These are phyloP conservation scores for Phainopepla nitens DNA, from an alignment of 2,113 vertebrate species.

Conservation along the genomic window DNA sequence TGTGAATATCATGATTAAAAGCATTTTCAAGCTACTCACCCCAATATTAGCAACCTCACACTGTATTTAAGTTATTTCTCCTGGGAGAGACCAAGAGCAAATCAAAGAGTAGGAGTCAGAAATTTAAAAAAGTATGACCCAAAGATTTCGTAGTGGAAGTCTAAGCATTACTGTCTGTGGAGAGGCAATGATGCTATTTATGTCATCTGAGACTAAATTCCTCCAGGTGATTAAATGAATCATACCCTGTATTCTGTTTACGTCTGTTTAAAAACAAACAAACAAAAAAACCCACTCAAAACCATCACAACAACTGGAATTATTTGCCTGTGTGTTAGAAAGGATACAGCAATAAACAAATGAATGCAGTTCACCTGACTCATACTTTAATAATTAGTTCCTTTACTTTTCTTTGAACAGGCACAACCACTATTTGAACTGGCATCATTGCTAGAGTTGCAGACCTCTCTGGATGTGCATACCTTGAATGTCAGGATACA, in stretches of 20 bases:
- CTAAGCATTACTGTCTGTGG: neutral
- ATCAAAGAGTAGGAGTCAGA: neutral
- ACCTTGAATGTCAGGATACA: slow-evolving; percentile 63
- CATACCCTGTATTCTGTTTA: neutral
- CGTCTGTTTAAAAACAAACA: neutral
- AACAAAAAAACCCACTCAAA: neutral
- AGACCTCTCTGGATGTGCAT: neutral
- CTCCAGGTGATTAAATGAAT: neutral
- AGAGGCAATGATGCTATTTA: neutral
- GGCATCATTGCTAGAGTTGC: neutral
- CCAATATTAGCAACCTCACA: neutral
- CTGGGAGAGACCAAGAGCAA: neutral
- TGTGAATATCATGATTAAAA: neutral
- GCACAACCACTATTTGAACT: neutral
- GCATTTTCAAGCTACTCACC: neutral
- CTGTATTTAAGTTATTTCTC: neutral
- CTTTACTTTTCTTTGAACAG: neutral
- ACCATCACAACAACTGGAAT: neutral
- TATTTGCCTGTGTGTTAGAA: neutral
- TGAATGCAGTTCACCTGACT: neutral
- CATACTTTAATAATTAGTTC: neutral
- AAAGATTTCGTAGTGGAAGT: neutral
- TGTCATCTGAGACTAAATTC: neutral
- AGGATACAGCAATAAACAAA: neutral
- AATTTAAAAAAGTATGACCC: neutral